Evolutionary conservation across 2,888 invertebrate species (phyloP).

Genomic region (Caenorhabditis sinica): DNA sequence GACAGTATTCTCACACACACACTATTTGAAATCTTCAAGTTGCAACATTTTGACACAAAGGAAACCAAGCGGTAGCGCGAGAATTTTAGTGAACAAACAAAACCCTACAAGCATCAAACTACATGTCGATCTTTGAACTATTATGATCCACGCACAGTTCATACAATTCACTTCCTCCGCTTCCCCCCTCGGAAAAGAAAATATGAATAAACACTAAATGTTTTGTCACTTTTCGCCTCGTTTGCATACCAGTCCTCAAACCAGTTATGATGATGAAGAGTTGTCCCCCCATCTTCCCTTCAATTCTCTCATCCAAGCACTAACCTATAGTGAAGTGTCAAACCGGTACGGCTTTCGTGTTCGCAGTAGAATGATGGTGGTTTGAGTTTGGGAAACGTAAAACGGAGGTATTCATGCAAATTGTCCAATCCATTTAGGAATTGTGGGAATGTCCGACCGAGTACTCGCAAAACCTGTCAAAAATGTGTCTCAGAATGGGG

Average conservation of each 20-base stretch:
- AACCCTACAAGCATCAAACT: slow-evolving; percentile 56
- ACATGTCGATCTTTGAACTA: slow-evolving; percentile 57
- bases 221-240: slow-evolving; percentile 9
- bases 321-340: slow-evolving; percentile 92
- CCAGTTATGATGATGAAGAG: slow-evolving; percentile 29
- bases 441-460: slow-evolving; percentile 82
- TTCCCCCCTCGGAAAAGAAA: background rate
- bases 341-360: slow-evolving; percentile 93
- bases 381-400: slow-evolving; percentile 87
- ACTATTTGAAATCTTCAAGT: slow-evolving; percentile 56
- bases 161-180: slow-evolving; percentile 6
- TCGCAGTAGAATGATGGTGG: slow-evolving; percentile 98
- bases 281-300: slow-evolving; percentile 21
- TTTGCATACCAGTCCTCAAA: slow-evolving; percentile 28
- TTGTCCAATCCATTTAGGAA: slow-evolving; percentile 83
- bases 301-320: slow-evolving; percentile 26
- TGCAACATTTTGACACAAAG: slow-evolving; percentile 58
- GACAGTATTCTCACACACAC: slow-evolving; percentile 36
- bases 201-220: slow-evolving; percentile 28
- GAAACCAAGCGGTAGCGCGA: slow-evolving; percentile 35
- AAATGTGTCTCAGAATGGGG: background rate
- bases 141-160: slow-evolving; percentile 17
- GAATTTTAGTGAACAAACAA: slow-evolving; percentile 42
- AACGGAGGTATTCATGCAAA: slow-evolving; percentile 80
- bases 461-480: slow-evolving; percentile 77